These are phyloP conservation scores for Coelopa frigida DNA, from an alignment of 1,140 invertebrate genomes.

Conservation along the genomic window DNA sequence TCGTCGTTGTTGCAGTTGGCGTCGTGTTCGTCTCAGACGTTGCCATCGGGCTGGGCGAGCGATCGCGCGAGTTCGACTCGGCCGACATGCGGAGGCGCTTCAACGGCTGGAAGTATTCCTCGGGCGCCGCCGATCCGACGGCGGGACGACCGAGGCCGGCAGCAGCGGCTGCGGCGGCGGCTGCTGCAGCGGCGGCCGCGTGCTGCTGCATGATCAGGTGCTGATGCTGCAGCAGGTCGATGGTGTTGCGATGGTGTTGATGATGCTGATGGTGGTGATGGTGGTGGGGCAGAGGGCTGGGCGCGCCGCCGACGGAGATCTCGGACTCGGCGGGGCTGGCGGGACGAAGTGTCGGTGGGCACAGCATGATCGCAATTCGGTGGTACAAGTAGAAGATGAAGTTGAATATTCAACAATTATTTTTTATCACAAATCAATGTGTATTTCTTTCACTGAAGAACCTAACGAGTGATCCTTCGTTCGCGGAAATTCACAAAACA, in stretches of 20 bases:
- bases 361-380: constrained; percentile 38
- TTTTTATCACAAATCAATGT: neutral
- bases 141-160: constrained; percentile 15
- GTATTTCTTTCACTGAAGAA: neutral
- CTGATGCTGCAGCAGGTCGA: constrained; percentile 34
- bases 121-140: constrained; percentile 48
- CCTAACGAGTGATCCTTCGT: too few species aligned
- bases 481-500: too few species aligned
- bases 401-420: neutral
- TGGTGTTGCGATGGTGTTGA: constrained; percentile 30
- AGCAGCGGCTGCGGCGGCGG: constrained; percentile 22
- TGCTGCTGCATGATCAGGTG: constrained; percentile 47
- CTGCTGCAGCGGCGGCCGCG: constrained; percentile 42
- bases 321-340: constrained; percentile 54
- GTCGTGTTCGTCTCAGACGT: constrained; percentile 10
- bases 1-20: constrained; percentile 16
- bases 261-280: constrained; percentile 15
- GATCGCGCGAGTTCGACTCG: constrained; percentile 37
- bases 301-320: constrained; percentile 67
- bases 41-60: constrained; percentile 35
- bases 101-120: constrained; percentile 80
- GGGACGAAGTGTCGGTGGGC: constrained; percentile 42
- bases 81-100: constrained; percentile 75
- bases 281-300: constrained; percentile 52
- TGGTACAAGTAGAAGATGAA: too few species aligned